These are phyloP conservation scores for Pantherophis vulpinus DNA, from an alignment of 2,797 vertebrate genomes.

Conservation along the genomic window DNA sequence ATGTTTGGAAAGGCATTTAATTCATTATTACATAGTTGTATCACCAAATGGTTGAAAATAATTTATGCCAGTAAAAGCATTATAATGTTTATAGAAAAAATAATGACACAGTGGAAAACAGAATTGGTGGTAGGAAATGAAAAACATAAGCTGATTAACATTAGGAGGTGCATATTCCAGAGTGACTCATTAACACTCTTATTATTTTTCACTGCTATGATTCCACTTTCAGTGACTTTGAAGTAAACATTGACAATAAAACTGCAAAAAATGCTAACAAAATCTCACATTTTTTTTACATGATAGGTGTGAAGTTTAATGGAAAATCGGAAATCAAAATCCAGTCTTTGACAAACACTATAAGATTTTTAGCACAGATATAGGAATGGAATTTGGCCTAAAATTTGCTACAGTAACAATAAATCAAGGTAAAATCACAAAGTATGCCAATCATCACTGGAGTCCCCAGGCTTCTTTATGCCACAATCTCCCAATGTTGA, in stretches of 20 bases:
- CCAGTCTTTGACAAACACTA: not conserved
- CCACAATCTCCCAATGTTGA: not conserved
- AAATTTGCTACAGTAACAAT: not conserved
- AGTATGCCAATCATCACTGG: not conserved
- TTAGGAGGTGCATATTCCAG: not conserved
- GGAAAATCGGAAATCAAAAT: not conserved
- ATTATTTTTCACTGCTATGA: not conserved
- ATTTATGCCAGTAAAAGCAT: not conserved
- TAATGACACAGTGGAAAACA: not conserved
- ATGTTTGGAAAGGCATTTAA: not conserved
- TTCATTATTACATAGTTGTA: not conserved
- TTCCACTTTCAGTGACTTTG: not conserved
- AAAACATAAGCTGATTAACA: not conserved
- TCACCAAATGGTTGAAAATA: not conserved
- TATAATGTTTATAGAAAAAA: not conserved
- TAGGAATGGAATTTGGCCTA: not conserved
- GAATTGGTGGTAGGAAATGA: not conserved
- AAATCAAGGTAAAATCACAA: not conserved
- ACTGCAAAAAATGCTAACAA: not conserved
- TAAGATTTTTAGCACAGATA: not conserved
- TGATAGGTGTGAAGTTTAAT: not conserved
- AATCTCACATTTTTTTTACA: not conserved
- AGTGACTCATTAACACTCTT: not conserved
- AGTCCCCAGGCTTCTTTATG: not conserved
- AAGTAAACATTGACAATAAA: not conserved